Percentiles rank a stretch among this genome's conserved stretches.
phyloP scores from a whole-genome alignment of 2,113 vertebrate species.

The cattle (Bos taurus) region DNA sequence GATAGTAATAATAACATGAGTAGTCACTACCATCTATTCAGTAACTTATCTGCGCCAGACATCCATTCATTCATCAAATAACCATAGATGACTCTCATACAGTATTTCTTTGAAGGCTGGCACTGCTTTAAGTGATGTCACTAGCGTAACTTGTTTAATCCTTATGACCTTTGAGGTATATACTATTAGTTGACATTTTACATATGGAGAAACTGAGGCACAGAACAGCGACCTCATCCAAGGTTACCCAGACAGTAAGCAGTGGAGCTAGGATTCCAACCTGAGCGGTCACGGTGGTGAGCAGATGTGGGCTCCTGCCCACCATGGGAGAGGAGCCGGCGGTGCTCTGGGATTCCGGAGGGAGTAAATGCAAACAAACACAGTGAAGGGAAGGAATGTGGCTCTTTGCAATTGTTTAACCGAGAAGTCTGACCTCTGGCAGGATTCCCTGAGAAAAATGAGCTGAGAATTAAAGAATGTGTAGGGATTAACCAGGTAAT shows the following conservation, averaged over 20 bases:
- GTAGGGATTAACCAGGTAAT: neutral
- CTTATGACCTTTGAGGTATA: neutral
- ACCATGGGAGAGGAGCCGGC: rapidly evolving
- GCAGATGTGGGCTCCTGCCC: neutral
- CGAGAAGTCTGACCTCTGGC: neutral
- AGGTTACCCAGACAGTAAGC: neutral
- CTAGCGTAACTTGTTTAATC: neutral
- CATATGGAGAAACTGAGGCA: neutral
- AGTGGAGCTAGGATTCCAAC: too few species aligned
- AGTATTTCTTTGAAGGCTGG: too few species aligned
- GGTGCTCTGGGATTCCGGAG: neutral
- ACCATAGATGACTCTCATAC: neutral
- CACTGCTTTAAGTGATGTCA: neutral
- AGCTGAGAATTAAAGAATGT: neutral
- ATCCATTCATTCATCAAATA: neutral
- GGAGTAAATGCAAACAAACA: neutral
- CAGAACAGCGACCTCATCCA: neutral
- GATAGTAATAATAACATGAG: too few species aligned
- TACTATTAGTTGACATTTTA: neutral
- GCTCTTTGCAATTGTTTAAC: neutral
- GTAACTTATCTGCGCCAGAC: neutral
- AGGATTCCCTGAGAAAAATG: neutral
- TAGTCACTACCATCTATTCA: neutral
- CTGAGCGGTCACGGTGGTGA: rapidly evolving
- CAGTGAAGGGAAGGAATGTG: neutral